Base-by-base conservation (phyloP, 2,888 invertebrate genomes). In the Amphipyra berbera region DNA sequence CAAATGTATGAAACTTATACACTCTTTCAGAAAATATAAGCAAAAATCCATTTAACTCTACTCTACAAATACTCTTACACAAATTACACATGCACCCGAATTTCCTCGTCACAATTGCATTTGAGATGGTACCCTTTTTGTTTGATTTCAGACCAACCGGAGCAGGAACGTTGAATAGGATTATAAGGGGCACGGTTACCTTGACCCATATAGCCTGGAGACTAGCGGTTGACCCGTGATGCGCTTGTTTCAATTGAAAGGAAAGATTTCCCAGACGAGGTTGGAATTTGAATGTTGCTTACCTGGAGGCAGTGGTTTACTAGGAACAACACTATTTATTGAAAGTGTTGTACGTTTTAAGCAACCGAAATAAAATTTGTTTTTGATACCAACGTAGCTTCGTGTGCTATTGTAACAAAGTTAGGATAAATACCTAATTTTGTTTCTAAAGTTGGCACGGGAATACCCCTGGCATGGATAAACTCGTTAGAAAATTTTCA, bases 141-240 rank as follows among this genome's bases (percentile, higher is more conserved):
- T 76, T 78, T 66, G 65, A 71, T 71, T 68, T 62, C 44, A 64
- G 54, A 69, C 62, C 54, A 52, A 64, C 58, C 68, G 44, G 55
- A 55, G 73, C 60, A 61, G 62, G 68, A 68, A 61, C 61, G 65
- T 50, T 63, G 77, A 77, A 69, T 75, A 69, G 59, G 66, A 79
- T 78, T 68, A 72, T 68, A 70, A 79, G 73, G 72, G 63, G 61
- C 68, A 67, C 56, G 37, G 62, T 68, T 64, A 80, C 80, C 78
- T 80, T 80, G 78, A 76, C 80, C 79, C 46, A 79, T 45, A 71
- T 78, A 68, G 60, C 61, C 46, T 59, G 61, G 69, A 55, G 68
- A 73, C 78, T 74, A 68, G 62, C 62, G 63, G 67, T 61, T 77
- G 74, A 67, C 64, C 75, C 49, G 49, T 45, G 74, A 76, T 77